Percentiles rank a stretch among this genome's conserved stretches.
Conservation (phyloP, 2,113 vertebrate species). For the Marmota monax region DNA sequence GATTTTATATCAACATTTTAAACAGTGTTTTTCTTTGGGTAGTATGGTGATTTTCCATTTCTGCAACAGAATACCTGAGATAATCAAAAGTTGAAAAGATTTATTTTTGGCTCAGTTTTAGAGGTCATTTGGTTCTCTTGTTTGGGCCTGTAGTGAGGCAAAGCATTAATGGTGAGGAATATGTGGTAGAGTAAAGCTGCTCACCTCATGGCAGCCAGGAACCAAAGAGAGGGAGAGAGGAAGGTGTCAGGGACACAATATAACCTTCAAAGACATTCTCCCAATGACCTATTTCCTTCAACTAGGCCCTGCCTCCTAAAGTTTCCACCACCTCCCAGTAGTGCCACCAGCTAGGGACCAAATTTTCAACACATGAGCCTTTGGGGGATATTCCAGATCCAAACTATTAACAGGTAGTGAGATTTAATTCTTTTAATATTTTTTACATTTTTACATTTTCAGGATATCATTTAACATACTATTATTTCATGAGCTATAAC, state of each 20-base stretch:
- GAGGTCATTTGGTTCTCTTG: background rate
- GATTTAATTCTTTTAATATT: conserved; percentile 54
- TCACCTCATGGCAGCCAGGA: background rate
- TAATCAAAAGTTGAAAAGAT: background rate
- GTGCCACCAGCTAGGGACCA: background rate
- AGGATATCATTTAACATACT: conserved; percentile 37
- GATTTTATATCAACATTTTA: conserved; percentile 7
- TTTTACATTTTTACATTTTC: conserved; percentile 51
- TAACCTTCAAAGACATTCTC: background rate
- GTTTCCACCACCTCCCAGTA: background rate
- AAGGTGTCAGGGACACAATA: background rate
- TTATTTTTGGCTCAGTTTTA: background rate
- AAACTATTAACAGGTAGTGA: background rate
- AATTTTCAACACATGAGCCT: background rate
- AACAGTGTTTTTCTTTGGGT: conserved; percentile 34
- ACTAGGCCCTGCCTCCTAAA: background rate
- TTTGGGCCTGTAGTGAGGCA: background rate
- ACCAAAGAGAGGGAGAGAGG: background rate
- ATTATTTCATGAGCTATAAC: conserved; percentile 47
- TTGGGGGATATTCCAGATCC: background rate
- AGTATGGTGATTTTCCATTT: background rate
- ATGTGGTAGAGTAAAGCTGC: background rate
- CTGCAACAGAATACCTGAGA: background rate
- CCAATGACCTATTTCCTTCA: background rate
- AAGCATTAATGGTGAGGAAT: background rate